Base-by-base conservation (phyloP, 2,113 vertebrate genomes). In the Hippocampus mohnikei region DNA sequence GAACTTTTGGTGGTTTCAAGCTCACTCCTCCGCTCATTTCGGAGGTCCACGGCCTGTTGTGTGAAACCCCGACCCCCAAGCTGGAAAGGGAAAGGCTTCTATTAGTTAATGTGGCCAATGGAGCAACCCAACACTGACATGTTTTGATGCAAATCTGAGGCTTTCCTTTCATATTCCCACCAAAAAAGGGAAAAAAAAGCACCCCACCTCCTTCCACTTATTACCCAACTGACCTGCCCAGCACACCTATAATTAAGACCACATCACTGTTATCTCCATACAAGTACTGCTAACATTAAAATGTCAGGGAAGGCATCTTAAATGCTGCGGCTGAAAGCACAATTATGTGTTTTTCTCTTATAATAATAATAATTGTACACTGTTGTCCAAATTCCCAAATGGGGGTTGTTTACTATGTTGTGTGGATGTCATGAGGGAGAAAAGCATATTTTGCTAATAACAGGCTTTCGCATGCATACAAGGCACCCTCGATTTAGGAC, bases 61-160 rank as follows among this genome's bases (percentile, higher is more conserved):
- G 8, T 80, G 83, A 87, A 87, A 60, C 87, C 77, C 79, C 85
- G 78, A 86, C 85, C 84, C 84, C 16, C 75, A 67, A 66, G 73
- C 80, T 87, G 75, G 79, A 85, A 86, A 82, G 79, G 76, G 75
- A 82, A 77, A 83, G 85, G 75, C 79, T 84, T 76, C 78, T 6
- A 40, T 67, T 25, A 67, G 78, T 79, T 25, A 29, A 63, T 77
- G 20, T 4, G 65, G 56, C 71, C 50, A 76, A 84, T 46, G 66
- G 73, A 67, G 86, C 88, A 90, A 87, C 83, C 75, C 84, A 80
- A 87, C 77, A 86, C 88, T 74, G 18, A 60, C 76, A 63, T 77
- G 74, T 56, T 77, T 76, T 72, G 6, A 78, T 81, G 61, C 70
- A 66, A 76, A 76, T 80, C 84, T 68, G 52, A 63, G 66, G 76